Evolutionary conservation across 2,797 vertebrate species (phyloP), one percentile per base, ranked within the genome.

Genomic region (Rhabdomys pumilio): DNA sequence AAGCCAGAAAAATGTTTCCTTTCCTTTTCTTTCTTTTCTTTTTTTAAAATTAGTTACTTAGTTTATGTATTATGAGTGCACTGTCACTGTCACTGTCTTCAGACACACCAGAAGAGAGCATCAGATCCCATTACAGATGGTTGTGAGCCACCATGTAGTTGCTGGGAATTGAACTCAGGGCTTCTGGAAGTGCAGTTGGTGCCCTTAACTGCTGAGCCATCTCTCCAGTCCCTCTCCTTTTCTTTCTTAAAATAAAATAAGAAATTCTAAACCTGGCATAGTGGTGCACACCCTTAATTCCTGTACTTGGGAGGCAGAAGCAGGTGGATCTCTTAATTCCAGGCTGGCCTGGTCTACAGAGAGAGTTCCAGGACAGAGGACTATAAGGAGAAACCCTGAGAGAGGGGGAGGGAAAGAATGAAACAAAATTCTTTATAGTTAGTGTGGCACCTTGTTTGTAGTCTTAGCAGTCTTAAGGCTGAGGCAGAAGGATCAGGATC

Each of bases 1-100:
- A 97, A 53, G 50, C 73, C 7, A n/a, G 47, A 67, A 90, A 94
- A 96, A 94, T 63, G 47, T 65, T 96, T 83, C 53, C 12, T 73
- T 55, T 9, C 12, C 57, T 84, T 63, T 55, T 57, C 84, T 29
- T 72, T 12, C 84, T 29, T 72, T 12, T 6, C 17, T 67, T 50
- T 17, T 10, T 67, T 67, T 1, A 3, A 69, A 69, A 67, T 67
- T n/a, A 69, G 34, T 69, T 69, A n/a, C 67, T 72, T 72, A 72
- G 69, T 72, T 72, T 72, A 72, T 72, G n/a, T 72, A 72, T 72
- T 72, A 19, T 72, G n/a, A 38, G n/a, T n/a, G 38, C 7, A 72
- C 10, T 72, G n/a, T 38, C 7, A 72, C 10, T 72, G n/a, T 38
- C 10, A 19, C n/a, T 72, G 8, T 10, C 69, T 38, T n/a, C 17